phyloP scores from a whole-genome alignment of 2,113 vertebrate species.

The Ceuthmochares aereus region DNA sequence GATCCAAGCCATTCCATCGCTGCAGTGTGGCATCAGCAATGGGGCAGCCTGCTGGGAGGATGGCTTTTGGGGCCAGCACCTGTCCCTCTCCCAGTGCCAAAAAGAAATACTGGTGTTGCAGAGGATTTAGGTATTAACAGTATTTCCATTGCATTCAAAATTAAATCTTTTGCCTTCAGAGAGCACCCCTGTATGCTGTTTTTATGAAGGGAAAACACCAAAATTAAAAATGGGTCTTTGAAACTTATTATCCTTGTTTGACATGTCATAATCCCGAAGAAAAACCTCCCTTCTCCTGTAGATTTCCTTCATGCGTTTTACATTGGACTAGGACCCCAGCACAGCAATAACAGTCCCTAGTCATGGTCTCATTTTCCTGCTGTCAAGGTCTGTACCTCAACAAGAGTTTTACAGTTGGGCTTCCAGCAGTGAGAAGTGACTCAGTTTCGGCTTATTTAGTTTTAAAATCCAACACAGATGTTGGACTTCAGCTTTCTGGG shows the following conservation, averaged over 20 bases:
- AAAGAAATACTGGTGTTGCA: neutral
- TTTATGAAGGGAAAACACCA: neutral
- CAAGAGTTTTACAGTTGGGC: neutral
- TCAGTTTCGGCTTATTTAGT: neutral
- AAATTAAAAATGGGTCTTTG: neutral
- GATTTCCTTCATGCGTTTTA: neutral
- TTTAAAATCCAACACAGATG: neutral
- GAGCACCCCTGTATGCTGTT: neutral
- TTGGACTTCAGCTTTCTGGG: conserved; percentile 40
- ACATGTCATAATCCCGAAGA: neutral
- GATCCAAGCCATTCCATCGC: neutral
- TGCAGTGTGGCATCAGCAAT: neutral
- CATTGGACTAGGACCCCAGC: neutral
- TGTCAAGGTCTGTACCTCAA: neutral
- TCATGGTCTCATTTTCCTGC: neutral
- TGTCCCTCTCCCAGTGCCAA: rapidly evolving
- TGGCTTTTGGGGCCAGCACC: neutral
- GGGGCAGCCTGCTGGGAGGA: neutral
- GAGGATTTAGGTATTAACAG: neutral
- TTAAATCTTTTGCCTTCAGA: neutral
- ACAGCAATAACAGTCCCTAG: neutral
- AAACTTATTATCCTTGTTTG: neutral
- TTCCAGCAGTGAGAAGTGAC: neutral
- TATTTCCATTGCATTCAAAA: neutral
- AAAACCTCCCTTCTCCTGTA: neutral